Conservation (phyloP, 1,140 invertebrate genomes). For the Phortica variegata region DNA sequence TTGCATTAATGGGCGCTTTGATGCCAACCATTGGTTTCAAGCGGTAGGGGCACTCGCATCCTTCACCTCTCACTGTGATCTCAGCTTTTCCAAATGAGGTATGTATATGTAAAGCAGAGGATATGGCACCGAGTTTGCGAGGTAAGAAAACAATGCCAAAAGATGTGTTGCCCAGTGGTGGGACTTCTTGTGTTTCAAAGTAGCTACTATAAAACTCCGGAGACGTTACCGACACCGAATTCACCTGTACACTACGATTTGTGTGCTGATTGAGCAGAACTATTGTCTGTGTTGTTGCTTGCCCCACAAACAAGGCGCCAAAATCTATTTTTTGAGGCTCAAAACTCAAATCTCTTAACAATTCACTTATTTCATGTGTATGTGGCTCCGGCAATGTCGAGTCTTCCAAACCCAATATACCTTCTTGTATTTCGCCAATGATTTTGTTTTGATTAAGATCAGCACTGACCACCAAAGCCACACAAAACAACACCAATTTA, state of each 20-base stretch:
- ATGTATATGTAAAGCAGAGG: constrained; percentile 89
- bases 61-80: constrained; percentile 75
- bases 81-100: constrained; percentile 86
- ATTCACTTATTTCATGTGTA: constrained; percentile 30
- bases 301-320: constrained; percentile 72
- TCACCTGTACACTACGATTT: constrained; percentile 73
- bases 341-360: constrained; percentile 40
- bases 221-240: constrained; percentile 84
- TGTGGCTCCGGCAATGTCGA: constrained; percentile 25
- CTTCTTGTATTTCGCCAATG: constrained; percentile 25
- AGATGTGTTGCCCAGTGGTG: constrained; percentile 87
- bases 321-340: constrained; percentile 49
- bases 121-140: constrained; percentile 81
- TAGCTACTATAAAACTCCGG: constrained; percentile 90
- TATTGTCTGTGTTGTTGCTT: constrained; percentile 78
- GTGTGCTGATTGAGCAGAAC: constrained; percentile 76
- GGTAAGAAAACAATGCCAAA: constrained; percentile 96
- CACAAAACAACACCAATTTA: not conserved
- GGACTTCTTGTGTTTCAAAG: constrained; percentile 88
- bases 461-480: constrained; percentile 8
- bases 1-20: constrained; percentile 88
- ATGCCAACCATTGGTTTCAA: constrained; percentile 86
- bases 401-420: constrained; percentile 24
- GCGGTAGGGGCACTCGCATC: constrained; percentile 84
- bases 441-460: constrained; percentile 6